A percentile compares a stretch with the other conserved stretches of the same genome.
Conservation (phyloP, 2,797 vertebrate genomes). For the Ctenochaetus hawaiiensis region DNA sequence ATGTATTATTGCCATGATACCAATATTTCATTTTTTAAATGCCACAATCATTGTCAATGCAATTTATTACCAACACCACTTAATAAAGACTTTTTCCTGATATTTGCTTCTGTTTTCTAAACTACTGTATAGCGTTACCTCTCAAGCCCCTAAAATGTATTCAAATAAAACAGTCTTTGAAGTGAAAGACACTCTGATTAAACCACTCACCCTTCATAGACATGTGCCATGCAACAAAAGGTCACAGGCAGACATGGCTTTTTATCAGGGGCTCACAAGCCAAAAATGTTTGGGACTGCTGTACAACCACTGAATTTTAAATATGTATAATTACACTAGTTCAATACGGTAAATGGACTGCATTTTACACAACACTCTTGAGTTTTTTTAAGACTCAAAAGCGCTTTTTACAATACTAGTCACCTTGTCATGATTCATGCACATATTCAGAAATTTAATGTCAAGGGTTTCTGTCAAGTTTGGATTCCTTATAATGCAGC, state of each 20-base stretch:
- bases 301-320: neutral
- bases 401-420: too few species aligned
- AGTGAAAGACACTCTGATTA: neutral
- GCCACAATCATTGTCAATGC: too few species aligned
- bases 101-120: conserved; percentile 6
- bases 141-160: neutral
- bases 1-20: too few species aligned
- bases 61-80: too few species aligned
- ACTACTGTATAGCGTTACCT: neutral
- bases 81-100: neutral
- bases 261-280: neutral
- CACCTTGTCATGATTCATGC: too few species aligned
- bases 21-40: too few species aligned
- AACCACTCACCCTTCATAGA: neutral
- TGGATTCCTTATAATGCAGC: too few species aligned
- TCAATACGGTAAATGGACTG: neutral
- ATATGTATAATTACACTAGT: neutral
- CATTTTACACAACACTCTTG: too few species aligned
- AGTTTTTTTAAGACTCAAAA: too few species aligned
- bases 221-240: neutral
- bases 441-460: too few species aligned
- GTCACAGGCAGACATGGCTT: neutral
- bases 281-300: neutral
- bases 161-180: neutral
- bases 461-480: too few species aligned